Conservation (phyloP, 2,113 vertebrate genomes). For the Beaufortia kweichowensis region DNA sequence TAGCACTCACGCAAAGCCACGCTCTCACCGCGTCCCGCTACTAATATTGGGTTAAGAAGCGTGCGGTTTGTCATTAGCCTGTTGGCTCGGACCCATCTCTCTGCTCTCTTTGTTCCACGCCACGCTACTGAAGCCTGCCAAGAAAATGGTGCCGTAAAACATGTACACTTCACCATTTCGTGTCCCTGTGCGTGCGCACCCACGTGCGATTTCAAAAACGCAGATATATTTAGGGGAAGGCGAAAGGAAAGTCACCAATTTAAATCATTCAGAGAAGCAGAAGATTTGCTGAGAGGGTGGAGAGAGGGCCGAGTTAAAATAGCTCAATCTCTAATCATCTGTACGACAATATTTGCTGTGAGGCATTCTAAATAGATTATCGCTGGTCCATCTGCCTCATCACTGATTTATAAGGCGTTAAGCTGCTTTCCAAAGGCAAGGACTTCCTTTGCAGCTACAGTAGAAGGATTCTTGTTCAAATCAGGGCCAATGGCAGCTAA, state of each 20-base stretch:
- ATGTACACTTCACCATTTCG: constrained; percentile 21
- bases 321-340: constrained; percentile 97
- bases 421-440: constrained; percentile 96
- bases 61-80: constrained; percentile 87
- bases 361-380: constrained; percentile 99
- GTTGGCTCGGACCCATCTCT: constrained; percentile 81
- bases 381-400: constrained; percentile 99
- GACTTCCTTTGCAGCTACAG: constrained; percentile 80
- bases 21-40: constrained; percentile 69
- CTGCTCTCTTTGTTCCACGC: constrained; percentile 84
- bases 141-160: constrained; percentile 37
- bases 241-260: constrained; percentile 60
- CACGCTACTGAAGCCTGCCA: constrained; percentile 49
- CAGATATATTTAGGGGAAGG: constrained; percentile 68
- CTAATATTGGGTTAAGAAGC: constrained; percentile 84
- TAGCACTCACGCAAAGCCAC: constrained; percentile 17
- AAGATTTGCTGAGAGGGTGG: constrained; percentile 65
- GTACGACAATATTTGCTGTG: constrained; percentile 99
- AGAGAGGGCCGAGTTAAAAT: constrained; percentile 84
- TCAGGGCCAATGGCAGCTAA: constrained; percentile 80
- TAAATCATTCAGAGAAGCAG: constrained; percentile 62
- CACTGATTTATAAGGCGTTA: constrained; percentile 99
- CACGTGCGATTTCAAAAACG: constrained; percentile 68
- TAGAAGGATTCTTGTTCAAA: constrained; percentile 89
- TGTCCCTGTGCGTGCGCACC: constrained; percentile 59